These are phyloP conservation scores for Hecatera dysodea DNA, from an alignment of 2,888 invertebrate genomes.

Conservation along the genomic window DNA sequence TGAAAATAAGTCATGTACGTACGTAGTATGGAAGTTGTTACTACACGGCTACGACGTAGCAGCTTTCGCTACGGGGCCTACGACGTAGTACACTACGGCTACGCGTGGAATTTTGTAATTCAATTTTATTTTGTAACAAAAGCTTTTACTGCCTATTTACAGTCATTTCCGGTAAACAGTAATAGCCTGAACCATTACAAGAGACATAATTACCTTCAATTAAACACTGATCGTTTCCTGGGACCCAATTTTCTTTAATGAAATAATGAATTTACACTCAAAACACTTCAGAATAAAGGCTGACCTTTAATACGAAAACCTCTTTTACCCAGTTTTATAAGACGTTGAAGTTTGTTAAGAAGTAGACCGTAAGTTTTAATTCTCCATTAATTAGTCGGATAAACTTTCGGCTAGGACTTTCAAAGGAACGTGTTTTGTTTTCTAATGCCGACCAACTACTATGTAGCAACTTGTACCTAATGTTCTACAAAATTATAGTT, in stretches of 20 bases:
- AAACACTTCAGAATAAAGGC: constrained; percentile 1
- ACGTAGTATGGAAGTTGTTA: background rate
- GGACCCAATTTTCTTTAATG: constrained; percentile 3
- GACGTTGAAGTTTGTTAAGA: constrained; percentile 22
- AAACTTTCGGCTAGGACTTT: constrained; percentile 46
- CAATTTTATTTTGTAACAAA: background rate
- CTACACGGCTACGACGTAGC: background rate
- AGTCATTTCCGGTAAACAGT: background rate
- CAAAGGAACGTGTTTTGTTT: constrained; percentile 31
- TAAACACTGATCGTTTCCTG: background rate
- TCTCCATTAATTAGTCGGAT: constrained; percentile 37
- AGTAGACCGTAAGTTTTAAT: constrained; percentile 40
- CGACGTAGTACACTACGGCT: background rate
- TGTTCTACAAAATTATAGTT: background rate
- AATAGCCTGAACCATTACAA: background rate
- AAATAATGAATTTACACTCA: constrained; percentile 12
- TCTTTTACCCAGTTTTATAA: background rate
- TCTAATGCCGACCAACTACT: constrained; percentile 9
- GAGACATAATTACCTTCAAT: constrained; percentile 3
- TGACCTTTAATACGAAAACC: background rate
- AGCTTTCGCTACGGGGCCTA: background rate
- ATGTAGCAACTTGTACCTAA: background rate
- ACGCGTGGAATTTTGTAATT: too few species aligned
- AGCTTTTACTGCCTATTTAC: background rate
- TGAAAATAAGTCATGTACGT: too few species aligned